Conservation (phyloP, 2,888 invertebrate species). For the Lycaena phlaeas region DNA sequence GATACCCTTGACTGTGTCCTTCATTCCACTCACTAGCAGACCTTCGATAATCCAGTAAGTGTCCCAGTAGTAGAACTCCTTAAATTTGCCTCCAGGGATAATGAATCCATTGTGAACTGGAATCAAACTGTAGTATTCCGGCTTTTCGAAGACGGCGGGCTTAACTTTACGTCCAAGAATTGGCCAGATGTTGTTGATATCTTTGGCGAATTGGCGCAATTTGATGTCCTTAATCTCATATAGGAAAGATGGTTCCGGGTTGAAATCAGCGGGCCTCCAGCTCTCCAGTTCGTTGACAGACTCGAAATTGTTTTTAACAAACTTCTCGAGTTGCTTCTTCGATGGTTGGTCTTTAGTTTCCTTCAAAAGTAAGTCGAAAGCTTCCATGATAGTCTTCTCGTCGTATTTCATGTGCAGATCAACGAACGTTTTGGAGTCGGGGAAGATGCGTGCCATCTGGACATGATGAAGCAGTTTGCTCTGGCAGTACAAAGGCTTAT, state of each 20-base stretch:
- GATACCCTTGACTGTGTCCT: constrained; percentile 80
- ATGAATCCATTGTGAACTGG: constrained; percentile 79
- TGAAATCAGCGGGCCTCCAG: constrained; percentile 75
- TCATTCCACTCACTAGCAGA: constrained; percentile 83
- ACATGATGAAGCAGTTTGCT: constrained; percentile 81
- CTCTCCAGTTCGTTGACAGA: constrained; percentile 70
- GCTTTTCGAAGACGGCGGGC: constrained; percentile 62
- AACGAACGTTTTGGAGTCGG: constrained; percentile 90
- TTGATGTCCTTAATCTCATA: constrained; percentile 68
- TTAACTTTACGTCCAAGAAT: constrained; percentile 75
- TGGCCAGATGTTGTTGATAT: constrained; percentile 77
- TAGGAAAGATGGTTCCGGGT: constrained; percentile 73
- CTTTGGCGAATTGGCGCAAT: constrained; percentile 74
- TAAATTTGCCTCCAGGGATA: constrained; percentile 80
- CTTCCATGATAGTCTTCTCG: constrained; percentile 68
- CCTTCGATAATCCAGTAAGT: constrained; percentile 91
- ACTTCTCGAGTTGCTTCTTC: constrained; percentile 54
- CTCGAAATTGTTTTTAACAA: constrained; percentile 74
- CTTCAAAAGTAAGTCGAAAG: constrained; percentile 72
- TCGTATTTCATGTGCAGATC: constrained; percentile 79
- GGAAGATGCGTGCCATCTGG: constrained; percentile 77
- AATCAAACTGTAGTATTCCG: constrained; percentile 76
- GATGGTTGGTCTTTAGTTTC: constrained; percentile 57
- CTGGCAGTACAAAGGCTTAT: constrained; percentile 81
- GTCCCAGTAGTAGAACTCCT: constrained; percentile 90